Evolutionary conservation across 2,888 invertebrate genomes (phyloP).

Genomic region (Synanthedon vespiformis): DNA sequence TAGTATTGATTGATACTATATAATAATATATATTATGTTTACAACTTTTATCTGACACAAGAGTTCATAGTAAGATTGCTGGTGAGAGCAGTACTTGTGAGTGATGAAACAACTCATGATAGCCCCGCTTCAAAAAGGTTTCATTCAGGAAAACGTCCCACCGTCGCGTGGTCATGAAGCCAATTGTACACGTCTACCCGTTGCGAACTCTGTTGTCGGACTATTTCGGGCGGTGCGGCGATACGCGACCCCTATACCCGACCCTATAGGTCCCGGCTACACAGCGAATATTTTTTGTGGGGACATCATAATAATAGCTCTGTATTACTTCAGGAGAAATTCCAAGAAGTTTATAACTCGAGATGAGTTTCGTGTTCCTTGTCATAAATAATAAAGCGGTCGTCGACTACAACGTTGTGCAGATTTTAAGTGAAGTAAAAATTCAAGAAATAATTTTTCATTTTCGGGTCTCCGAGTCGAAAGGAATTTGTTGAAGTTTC

Average conservation of each 20-base stretch:
- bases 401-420: slow-evolving; percentile 66
- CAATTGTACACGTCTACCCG: slow-evolving; percentile 22
- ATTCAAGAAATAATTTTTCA: slow-evolving; percentile 59
- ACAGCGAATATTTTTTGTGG: slow-evolving; percentile 65
- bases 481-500: slow-evolving; percentile 46
- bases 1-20: too few species aligned
- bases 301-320: slow-evolving; percentile 71
- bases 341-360: slow-evolving; percentile 72
- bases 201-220: slow-evolving; percentile 24
- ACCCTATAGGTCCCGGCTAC: slow-evolving; percentile 33
- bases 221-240: slow-evolving; percentile 21
- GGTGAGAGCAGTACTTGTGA: too few species aligned
- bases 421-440: slow-evolving; percentile 67
- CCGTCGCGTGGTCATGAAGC: slow-evolving; percentile 9
- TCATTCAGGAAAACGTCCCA: slow-evolving; percentile 3
- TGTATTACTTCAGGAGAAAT: slow-evolving; percentile 71
- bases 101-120: too few species aligned
- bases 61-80: too few species aligned
- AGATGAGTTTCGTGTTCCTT: slow-evolving; percentile 71
- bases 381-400: slow-evolving; percentile 71
- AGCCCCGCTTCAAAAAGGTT: slow-evolving; percentile 7
- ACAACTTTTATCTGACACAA: too few species aligned
- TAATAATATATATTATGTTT: too few species aligned
- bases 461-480: slow-evolving; percentile 40
- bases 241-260: slow-evolving; percentile 19